Base-by-base conservation (phyloP, 2,888 invertebrate species). In the Ditylenchus weischeri region DNA sequence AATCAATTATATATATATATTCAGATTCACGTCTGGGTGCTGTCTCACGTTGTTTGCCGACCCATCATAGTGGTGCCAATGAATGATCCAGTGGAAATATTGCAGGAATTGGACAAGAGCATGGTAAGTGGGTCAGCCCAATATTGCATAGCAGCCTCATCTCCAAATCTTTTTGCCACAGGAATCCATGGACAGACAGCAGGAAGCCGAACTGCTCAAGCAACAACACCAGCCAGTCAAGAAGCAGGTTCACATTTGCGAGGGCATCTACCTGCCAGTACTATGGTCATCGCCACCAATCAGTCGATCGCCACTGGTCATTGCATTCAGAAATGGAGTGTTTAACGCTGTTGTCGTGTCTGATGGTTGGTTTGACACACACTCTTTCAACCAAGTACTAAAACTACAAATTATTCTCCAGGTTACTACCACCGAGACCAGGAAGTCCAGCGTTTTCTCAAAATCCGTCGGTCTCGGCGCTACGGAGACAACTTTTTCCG, bases 31-130 rank as follows among this genome's bases (percentile, higher is more conserved):
- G 57, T 69, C 29, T 69, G 58, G 38, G 68, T 58, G 5, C 48
- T 69, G 19, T 43, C 69, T 4, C 69, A 69, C 38, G 61, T 69
- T 19, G 59, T 69, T 8, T 63, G 60, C 29, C 69, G 69, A 3
- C 69, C 69, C 13, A 69, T 69, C 15, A 43, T 69, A 18, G 67
- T 69, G 11, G n/a, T 69, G 8, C 62, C 69, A 57, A 67, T 67
- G 67, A 62, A 67, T 29, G 67, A 63, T 36, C 54, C 67, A 29
- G 54, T 57, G n/a, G 62, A 66, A 29, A 15, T 43, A 43, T 57
- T 58, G 49, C 47, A 58, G 19, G 59, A 65, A 49, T 48, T 65
- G 59, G 48, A 58, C 35, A 54, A 59, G 18, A 29, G 57, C n/a
- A 29, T 23, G 57, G 29, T 23, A 29, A 19, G 21, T 19, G 19